Evolutionary conservation across 92 coral and sea anemone genomes (phyloP).

Genomic region (Zoanthus sansibaricus): DNA sequence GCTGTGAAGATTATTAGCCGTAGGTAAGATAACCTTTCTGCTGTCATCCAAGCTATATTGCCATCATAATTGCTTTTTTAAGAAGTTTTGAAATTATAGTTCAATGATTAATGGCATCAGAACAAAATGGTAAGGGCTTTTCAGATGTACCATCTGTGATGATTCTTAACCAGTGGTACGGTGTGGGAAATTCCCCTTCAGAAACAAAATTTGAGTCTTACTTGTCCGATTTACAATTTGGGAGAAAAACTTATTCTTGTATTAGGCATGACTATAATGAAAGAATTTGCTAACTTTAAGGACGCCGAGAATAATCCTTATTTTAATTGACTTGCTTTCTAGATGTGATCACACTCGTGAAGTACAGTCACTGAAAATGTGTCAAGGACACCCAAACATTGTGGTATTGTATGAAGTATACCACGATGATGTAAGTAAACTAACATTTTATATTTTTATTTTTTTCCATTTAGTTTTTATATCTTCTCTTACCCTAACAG

Average conservation of each 20-base stretch:
- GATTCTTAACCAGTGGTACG: too few species aligned
- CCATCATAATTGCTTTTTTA: too few species aligned
- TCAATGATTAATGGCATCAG: too few species aligned
- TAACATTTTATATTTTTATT: not conserved
- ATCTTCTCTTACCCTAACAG: too few species aligned
- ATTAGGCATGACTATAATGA: not conserved
- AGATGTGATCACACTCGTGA: constrained; percentile 96
- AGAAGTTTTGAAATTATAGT: too few species aligned
- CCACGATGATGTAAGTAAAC: constrained; percentile 92
- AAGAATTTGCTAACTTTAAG: too few species aligned
- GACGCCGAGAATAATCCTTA: not conserved
- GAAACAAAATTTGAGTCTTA: too few species aligned
- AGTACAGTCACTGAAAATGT: constrained; percentile 90
- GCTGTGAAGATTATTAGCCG: constrained; percentile 96
- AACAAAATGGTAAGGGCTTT: too few species aligned
- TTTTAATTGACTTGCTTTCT: not conserved
- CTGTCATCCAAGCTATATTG: not conserved
- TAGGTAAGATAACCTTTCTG: constrained; percentile 62
- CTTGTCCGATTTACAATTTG: too few species aligned
- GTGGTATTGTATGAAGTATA: constrained; percentile 92
- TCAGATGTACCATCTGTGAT: too few species aligned
- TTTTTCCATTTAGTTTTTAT: not conserved
- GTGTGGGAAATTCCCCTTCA: too few species aligned
- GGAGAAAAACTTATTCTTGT: not conserved
- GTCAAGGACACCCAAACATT: constrained; percentile 99